These are phyloP conservation scores for zebrafish (Danio rerio) DNA, from an alignment of 2,113 vertebrate species.

Conservation along the genomic window DNA sequence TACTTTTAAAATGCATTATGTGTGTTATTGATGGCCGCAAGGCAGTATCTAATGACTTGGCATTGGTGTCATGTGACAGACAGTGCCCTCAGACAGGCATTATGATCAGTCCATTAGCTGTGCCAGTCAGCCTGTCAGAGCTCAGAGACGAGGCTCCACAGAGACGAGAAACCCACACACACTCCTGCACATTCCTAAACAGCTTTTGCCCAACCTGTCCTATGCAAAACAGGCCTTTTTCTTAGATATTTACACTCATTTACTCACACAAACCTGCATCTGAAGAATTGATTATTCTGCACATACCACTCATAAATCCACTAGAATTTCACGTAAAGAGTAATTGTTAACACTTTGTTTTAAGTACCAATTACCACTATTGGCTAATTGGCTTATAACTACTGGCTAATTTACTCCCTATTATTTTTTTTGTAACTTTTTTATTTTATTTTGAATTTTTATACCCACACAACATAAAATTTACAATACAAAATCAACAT, in stretches of 20 bases:
- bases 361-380: too few species aligned
- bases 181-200: conserved; percentile 40
- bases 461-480: too few species aligned
- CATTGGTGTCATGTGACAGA: conserved; percentile 80
- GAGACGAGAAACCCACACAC: conserved; percentile 36
- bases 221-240: conserved; percentile 30
- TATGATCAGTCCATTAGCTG: conserved; percentile 78
- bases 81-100: conserved; percentile 81
- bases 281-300: background rate
- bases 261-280: background rate
- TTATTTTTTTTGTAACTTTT: too few species aligned
- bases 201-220: conserved; percentile 30
- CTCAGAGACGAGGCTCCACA: conserved; percentile 14
- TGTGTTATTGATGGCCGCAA: conserved; percentile 50
- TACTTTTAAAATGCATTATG: conserved; percentile 8
- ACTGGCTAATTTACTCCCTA: too few species aligned
- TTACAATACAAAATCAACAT: too few species aligned
- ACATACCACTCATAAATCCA: too few species aligned
- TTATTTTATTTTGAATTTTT: too few species aligned
- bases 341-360: too few species aligned
- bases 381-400: too few species aligned
- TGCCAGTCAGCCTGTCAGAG: conserved; percentile 76
- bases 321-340: too few species aligned
- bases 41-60: conserved; percentile 74
- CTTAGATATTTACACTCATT: conserved; percentile 14